Conservation (phyloP, 2,797 vertebrate genomes). For the Silurus lanzhouensis region DNA sequence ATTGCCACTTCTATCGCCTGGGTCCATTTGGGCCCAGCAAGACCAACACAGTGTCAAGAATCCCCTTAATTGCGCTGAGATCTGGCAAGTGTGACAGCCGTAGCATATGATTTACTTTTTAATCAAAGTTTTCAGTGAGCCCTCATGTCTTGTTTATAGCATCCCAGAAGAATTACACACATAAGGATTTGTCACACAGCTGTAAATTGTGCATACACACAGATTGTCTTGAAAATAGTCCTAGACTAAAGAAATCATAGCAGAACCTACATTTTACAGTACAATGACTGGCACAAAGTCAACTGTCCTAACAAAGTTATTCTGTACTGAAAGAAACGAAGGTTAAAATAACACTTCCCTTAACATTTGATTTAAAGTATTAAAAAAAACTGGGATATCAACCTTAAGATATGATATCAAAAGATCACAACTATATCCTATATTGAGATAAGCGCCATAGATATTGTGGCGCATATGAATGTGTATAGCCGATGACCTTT, state of each 20-base stretch:
- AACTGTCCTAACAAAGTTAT: background rate
- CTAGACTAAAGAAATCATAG: background rate
- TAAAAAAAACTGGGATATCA: background rate
- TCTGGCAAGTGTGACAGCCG: background rate
- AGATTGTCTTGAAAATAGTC: too few species aligned
- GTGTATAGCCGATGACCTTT: conserved; percentile 8
- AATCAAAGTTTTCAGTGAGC: background rate
- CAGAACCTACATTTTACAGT: background rate
- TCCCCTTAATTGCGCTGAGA: background rate
- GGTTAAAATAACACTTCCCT: background rate
- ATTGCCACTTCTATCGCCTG: background rate
- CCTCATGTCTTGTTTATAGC: background rate
- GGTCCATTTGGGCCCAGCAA: background rate
- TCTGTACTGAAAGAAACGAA: background rate
- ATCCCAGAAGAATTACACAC: background rate
- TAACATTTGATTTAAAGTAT: background rate
- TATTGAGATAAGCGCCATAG: background rate
- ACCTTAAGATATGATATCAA: background rate
- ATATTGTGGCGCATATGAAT: background rate
- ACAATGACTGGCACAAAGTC: background rate
- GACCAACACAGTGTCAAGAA: background rate
- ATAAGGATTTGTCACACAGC: background rate
- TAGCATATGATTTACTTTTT: background rate
- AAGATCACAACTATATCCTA: background rate
- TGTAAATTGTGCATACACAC: background rate